Evolutionary conservation across 2,888 invertebrate species (phyloP), one percentile per base, ranked within the genome.

Genomic region (Suillia variegata): DNA sequence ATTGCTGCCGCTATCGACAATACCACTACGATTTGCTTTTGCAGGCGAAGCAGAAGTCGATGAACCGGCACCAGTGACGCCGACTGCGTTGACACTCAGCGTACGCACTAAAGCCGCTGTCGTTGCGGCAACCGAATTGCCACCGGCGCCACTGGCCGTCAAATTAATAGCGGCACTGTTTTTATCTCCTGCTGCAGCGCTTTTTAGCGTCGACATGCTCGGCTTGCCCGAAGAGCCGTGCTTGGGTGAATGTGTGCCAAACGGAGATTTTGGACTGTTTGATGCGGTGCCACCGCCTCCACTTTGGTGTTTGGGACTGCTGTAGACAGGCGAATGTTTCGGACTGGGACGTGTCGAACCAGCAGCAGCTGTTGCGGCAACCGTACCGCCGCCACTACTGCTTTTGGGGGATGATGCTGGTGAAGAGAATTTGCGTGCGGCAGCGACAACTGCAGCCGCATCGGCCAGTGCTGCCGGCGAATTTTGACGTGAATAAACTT

Each of bases 121-220:
- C 8, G 70, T 49, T 49, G 62, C 10, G 20, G 67, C 47, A 63
- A 64, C 57, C 21, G 61, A 67, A n/a, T n/a, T n/a, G n/a, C n/a
- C n/a, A n/a, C n/a, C n/a, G n/a, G n/a, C n/a, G 57, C 63, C 57
- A 63, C 62, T 60, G 59, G 57, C 2, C 56, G 17, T 33, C 3
- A 21, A 12, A 12, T 42, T 17, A 59, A 38, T 26, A 18, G 12
- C 17, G 17, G 48, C 42, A 4, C 54, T 58, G 8, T 67, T 58
- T 62, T 79, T 79, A 12, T 79, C 77, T 0, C 69, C 69, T 59
- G 72, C 77, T 8, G 78, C 74, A 10, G 93, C 92, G 34, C 90
- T 93, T 77, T 94, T 94, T 20, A 94, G 80, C 1, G 93, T 88
- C 0, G 93, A 92, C 92, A 94, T 93, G 73, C 93, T 93, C 0